phyloP scores from a whole-genome alignment of 2,113 vertebrate species.

The Clupea harengus region DNA sequence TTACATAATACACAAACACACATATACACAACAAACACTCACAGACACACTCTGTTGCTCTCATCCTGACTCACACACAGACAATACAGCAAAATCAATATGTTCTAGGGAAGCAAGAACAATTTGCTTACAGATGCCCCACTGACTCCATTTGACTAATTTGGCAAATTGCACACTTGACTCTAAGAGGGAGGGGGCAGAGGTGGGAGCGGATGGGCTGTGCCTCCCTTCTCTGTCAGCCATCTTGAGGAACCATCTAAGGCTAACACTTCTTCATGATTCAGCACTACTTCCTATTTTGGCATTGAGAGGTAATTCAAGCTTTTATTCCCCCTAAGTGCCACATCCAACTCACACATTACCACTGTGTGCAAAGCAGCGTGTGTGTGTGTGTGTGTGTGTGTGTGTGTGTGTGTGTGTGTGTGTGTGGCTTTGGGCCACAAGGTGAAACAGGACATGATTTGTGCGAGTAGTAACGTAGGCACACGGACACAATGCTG shows the following conservation, averaged over 20 bases:
- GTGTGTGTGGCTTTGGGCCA: neutral
- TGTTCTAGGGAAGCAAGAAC: slow-evolving; percentile 24
- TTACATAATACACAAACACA: neutral
- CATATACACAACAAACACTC: neutral
- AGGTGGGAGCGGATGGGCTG: neutral
- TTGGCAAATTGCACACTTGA: slow-evolving; percentile 32
- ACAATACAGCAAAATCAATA: slow-evolving; percentile 27
- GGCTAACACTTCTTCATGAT: slow-evolving; percentile 24
- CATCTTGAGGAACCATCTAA: slow-evolving; percentile 20
- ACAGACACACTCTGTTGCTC: neutral
- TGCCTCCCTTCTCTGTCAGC: neutral
- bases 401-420: no score
- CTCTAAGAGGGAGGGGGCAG: slow-evolving; percentile 18
- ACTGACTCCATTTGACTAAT: slow-evolving; percentile 31
- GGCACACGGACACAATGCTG: slow-evolving; percentile 7
- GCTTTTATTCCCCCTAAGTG: slow-evolving; percentile 29
- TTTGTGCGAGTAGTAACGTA: neutral
- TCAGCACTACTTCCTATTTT: slow-evolving; percentile 34
- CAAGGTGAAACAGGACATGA: neutral
- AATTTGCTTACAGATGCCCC: slow-evolving; percentile 35
- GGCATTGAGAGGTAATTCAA: slow-evolving; percentile 11
- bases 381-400: neutral
- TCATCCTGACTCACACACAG: neutral
- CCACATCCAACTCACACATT: neutral
- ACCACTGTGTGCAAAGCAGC: neutral